phyloP scores from a whole-genome alignment of 1,140 invertebrate species.

The Dendroctonus valens region DNA sequence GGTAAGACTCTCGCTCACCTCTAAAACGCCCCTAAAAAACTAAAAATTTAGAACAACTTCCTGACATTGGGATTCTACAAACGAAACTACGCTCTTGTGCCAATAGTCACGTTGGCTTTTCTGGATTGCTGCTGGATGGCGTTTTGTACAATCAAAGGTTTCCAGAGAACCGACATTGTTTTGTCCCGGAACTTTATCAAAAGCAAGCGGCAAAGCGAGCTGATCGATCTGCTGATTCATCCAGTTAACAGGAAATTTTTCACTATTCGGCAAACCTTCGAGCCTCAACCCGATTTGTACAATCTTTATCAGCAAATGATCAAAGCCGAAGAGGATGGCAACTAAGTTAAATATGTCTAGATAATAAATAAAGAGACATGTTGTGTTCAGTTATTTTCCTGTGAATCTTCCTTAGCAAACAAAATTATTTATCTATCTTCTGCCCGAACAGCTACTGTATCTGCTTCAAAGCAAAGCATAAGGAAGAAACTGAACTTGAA shows the following conservation, averaged over 20 bases:
- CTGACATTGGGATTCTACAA: not conserved
- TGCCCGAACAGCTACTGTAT: no score
- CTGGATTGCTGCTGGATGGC: conserved; percentile 19
- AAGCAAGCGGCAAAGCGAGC: conserved; percentile 19
- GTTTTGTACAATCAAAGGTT: conserved; percentile 26
- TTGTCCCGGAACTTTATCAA: conserved; percentile 12
- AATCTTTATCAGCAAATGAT: conserved; percentile 7
- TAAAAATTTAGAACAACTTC: not conserved
- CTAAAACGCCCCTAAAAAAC: no score
- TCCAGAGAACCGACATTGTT: conserved; percentile 20
- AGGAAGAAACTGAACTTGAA: no score
- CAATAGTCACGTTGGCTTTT: conserved; percentile 9
- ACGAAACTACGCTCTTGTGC: not conserved
- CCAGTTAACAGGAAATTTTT: conserved; percentile 34
- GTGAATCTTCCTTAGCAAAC: no score
- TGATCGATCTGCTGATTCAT: conserved; percentile 35
- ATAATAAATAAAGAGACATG: no score
- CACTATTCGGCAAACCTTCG: conserved; percentile 5
- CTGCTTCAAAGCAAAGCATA: no score
- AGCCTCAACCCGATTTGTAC: conserved; percentile 9
- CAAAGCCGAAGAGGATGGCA: conserved; percentile 4
- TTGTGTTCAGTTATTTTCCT: no score
- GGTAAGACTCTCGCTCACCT: no score
- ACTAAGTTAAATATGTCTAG: no score
- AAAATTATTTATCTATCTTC: no score